Evolutionary conservation across 2,113 vertebrate species (phyloP), one percentile per base, ranked within the genome.

Genomic region (Danio rerio): DNA sequence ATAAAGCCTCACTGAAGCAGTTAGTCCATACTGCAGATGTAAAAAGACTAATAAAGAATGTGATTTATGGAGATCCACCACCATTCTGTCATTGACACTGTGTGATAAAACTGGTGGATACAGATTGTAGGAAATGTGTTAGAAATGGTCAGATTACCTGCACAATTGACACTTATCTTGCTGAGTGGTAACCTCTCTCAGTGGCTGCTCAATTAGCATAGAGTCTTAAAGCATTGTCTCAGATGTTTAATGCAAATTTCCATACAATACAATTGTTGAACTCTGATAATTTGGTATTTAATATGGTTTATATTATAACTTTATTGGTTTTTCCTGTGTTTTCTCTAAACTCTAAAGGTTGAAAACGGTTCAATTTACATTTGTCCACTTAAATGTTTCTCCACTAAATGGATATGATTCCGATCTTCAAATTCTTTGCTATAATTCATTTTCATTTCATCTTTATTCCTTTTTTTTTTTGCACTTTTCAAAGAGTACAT

Each of bases 41-140:
- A 76, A 76, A 76, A 49, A 61, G 12, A 49, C 55, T 31, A 47
- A 61, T 61, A 77, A 63, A 78, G 59, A 31, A 63, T 50, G 9
- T 31, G 21, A 63, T 40, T 63, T 15, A 40, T 62, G 12, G 69
- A 31, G 45, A 53, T 72, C 6, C 20, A 13, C n/a, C 10, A 18
- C 16, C 18, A 49, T 50, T 43, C 40, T 61, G 18, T 21, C 18
- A 61, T 9, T 2, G 15, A 31, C 47, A 18, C 10, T 70, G 45
- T 49, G 68, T 70, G 66, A 20, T 43, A 7, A 45, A 66, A 66
- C 63, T 7, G 43, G 15, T 45, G 63, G n/a, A n/a, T 7, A 9
- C 40, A 45, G 8, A 65, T 13, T 31, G 20, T 40, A 58, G 55
- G 5, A 58, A 58, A 9, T 58, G 53, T 13, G 6, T 55, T 7